Percentiles rank a stretch among this genome's conserved stretches.
phyloP scores from a whole-genome alignment of 2,113 vertebrate genomes.

The Ovis aries region ARS-UI_Ramb_v3.0 NC_056060.1:55791501-55792000 shows the following conservation, averaged over 20 bases:
- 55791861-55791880: not conserved
- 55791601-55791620: not conserved
- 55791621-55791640: not conserved
- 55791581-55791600: not conserved
- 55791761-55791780: not conserved
- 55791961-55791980: not conserved
- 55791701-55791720: not conserved
- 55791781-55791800: not conserved
- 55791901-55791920: not conserved
- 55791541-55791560: not conserved
- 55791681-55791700: not conserved
- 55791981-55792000: not conserved
- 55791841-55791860: not conserved
- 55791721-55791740: not conserved
- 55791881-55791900: not conserved
- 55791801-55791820: not conserved
- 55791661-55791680: not conserved
- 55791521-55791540: not conserved
- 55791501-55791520: not conserved
- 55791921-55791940: not conserved
- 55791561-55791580: not conserved
- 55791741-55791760: not conserved
- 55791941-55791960: not conserved
- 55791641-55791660: not conserved
- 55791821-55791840: not conserved